phyloP scores from a whole-genome alignment of 2,113 vertebrate genomes.

The Acanthisitta chloris region DNA sequence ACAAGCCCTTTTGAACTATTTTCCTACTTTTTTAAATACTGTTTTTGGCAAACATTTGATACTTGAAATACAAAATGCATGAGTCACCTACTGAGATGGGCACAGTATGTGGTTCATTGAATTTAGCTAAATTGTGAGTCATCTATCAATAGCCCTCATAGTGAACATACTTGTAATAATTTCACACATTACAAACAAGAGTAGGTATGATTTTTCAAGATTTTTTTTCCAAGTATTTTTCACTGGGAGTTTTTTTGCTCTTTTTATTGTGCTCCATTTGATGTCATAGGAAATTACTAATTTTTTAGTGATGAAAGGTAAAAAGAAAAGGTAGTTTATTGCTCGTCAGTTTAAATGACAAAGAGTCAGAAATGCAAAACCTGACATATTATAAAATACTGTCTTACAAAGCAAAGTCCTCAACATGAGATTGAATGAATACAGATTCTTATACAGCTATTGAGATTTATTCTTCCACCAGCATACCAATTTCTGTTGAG shows the following conservation, averaged over 20 bases:
- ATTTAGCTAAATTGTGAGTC: constrained; percentile 84
- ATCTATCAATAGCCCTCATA: constrained; percentile 77
- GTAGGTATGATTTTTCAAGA: constrained; percentile 77
- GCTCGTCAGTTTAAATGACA: not conserved
- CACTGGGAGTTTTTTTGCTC: constrained; percentile 55
- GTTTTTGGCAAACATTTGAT: constrained; percentile 82
- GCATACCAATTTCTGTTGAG: not conserved
- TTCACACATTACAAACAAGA: constrained; percentile 77
- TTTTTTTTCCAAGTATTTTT: constrained; percentile 66
- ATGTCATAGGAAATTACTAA: constrained; percentile 48
- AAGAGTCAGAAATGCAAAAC: not conserved
- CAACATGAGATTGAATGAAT: not conserved
- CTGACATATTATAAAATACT: not conserved
- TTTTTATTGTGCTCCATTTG: constrained; percentile 42
- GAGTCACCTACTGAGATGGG: constrained; percentile 79
- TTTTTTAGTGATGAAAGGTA: constrained; percentile 1
- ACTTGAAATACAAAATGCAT: constrained; percentile 84
- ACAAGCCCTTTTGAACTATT: constrained; percentile 73
- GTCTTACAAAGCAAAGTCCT: constrained; percentile 11
- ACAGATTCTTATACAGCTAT: not conserved
- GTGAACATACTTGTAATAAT: constrained; percentile 82
- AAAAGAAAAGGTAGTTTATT: constrained; percentile 4
- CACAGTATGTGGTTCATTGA: constrained; percentile 82
- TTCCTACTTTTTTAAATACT: constrained; percentile 80
- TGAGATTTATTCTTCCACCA: not conserved